Evolutionary conservation across 2,113 vertebrate genomes (phyloP).

Genomic region (Nesogale talazaci): DNA sequence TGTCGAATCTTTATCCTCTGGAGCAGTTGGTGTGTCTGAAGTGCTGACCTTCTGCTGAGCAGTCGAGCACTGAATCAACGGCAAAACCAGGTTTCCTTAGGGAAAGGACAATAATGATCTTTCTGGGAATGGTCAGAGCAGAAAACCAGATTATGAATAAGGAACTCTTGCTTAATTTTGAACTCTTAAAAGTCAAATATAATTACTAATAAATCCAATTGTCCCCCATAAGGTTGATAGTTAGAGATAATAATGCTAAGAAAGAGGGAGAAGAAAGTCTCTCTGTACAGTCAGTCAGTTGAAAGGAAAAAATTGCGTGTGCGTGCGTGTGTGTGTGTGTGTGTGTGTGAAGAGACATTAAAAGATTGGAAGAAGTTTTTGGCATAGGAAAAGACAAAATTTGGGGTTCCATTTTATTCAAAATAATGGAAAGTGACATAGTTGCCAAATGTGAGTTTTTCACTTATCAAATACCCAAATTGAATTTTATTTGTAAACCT

Average conservation of each 20-base stretch:
- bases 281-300: not conserved
- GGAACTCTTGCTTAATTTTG: not conserved
- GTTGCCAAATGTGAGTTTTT: slow-evolving; percentile 1
- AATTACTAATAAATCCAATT: not conserved
- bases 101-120: not conserved
- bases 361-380: not conserved
- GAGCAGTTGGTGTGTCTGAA: too few species aligned
- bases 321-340: too few species aligned
- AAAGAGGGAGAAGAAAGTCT: not conserved
- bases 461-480: not conserved
- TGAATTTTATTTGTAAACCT: not conserved
- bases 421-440: not conserved
- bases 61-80: too few species aligned
- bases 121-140: not conserved
- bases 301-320: not conserved
- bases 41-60: too few species aligned
- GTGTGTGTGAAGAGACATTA: not conserved
- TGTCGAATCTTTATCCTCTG: too few species aligned
- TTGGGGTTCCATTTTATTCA: not conserved
- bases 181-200: not conserved
- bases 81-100: not conserved
- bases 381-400: not conserved
- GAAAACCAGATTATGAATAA: not conserved
- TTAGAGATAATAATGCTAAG: not conserved
- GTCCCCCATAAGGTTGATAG: not conserved